A percentile compares a stretch with the other conserved stretches of the same genome.
phyloP scores from a whole-genome alignment of 2,888 invertebrate species.

The Sialis fuliginosa region DNA sequence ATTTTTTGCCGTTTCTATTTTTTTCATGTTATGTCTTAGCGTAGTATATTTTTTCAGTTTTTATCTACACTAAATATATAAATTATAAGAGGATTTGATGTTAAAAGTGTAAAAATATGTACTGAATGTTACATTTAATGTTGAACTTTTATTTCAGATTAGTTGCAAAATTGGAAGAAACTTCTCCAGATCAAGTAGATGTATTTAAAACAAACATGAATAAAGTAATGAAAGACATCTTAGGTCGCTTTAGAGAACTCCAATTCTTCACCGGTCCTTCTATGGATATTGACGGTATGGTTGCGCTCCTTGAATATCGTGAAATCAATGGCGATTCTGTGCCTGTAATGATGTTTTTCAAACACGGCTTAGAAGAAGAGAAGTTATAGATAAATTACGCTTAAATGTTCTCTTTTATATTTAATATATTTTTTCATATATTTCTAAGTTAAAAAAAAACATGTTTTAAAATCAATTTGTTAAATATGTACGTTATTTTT shows the following conservation, averaged over 20 bases:
- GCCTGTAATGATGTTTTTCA: constrained; percentile 90
- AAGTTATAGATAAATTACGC: constrained; percentile 49
- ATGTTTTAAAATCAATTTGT: too few relatives aligned
- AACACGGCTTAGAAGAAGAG: constrained; percentile 88
- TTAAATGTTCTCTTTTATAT: too few relatives aligned
- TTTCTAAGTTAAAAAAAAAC: too few relatives aligned
- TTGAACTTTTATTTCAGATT: constrained; percentile 33
- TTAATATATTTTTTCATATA: too few relatives aligned
- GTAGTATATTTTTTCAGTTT: too few relatives aligned
- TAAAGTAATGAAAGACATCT: constrained; percentile 82
- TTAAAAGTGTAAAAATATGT: too few relatives aligned
- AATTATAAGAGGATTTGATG: too few relatives aligned
- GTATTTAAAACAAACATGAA: constrained; percentile 83
- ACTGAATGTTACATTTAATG: too few relatives aligned
- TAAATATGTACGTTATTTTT: too few relatives aligned
- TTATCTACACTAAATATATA: too few relatives aligned
- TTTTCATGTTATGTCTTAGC: too few relatives aligned
- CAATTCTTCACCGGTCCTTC: constrained; percentile 88
- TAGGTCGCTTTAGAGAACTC: constrained; percentile 78
- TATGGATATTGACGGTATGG: constrained; percentile 86
- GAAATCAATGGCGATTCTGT: constrained; percentile 66
- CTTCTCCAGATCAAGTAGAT: constrained; percentile 67
- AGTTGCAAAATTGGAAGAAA: constrained; percentile 64
- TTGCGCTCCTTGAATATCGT: constrained; percentile 86
- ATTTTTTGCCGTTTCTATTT: too few relatives aligned